phyloP scores from a whole-genome alignment of 2,888 invertebrate genomes.

The Philonicus albiceps region DNA sequence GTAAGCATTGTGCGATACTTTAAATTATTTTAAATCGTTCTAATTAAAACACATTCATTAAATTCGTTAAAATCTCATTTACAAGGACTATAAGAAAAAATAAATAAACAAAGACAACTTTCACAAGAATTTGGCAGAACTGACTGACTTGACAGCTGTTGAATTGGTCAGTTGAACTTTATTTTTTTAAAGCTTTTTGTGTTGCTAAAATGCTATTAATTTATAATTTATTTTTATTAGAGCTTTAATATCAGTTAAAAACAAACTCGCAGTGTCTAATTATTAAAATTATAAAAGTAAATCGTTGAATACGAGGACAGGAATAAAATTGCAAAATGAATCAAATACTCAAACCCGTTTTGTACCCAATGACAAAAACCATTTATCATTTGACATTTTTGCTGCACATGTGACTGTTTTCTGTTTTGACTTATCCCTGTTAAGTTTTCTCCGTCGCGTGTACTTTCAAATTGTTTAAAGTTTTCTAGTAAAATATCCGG shows the following conservation, averaged over 20 bases:
- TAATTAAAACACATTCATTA: neutral
- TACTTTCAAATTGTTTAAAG: neutral
- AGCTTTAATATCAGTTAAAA: neutral
- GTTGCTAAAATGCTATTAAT: neutral
- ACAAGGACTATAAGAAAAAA: neutral
- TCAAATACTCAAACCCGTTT: neutral
- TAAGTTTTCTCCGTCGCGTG: neutral
- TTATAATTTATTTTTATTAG: neutral
- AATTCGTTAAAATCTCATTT: neutral
- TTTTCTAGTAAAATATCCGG: neutral
- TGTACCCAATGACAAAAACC: neutral
- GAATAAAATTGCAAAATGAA: neutral
- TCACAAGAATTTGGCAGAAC: neutral
- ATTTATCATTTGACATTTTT: neutral
- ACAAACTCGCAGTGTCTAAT: neutral
- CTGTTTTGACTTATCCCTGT: neutral
- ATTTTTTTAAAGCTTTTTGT: neutral
- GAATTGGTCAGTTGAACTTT: neutral
- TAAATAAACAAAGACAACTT: neutral
- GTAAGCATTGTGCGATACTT: slow-evolving; percentile 55
- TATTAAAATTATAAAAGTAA: neutral
- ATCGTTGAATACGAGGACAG: neutral
- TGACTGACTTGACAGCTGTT: neutral
- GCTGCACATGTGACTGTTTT: neutral
- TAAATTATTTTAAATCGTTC: neutral